phyloP scores from a whole-genome alignment of 2,888 invertebrate genomes.

The Acholoe squamosa region DNA sequence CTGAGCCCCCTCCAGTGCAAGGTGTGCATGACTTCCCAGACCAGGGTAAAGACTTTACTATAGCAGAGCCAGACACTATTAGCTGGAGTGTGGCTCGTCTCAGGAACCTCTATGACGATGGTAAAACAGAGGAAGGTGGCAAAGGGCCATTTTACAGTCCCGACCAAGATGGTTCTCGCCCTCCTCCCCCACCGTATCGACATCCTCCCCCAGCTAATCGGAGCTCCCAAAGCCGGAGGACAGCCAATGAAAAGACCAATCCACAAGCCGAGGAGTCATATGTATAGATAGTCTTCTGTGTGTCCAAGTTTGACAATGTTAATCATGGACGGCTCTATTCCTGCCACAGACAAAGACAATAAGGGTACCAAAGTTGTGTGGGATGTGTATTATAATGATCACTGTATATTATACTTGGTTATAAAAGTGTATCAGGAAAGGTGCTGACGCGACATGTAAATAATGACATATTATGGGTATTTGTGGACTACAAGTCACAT shows the following conservation, averaged over 20 bases:
- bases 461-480: neutral
- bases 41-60: conserved; percentile 54
- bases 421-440: neutral
- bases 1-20: neutral
- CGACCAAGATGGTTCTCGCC: conserved; percentile 24
- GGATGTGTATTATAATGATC: conserved; percentile 15
- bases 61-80: conserved; percentile 28
- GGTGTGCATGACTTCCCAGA: neutral
- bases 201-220: conserved; percentile 51
- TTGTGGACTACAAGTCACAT: conserved; percentile 20
- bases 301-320: neutral
- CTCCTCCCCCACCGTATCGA: conserved; percentile 59
- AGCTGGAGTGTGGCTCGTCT: conserved; percentile 68
- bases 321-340: conserved; percentile 11
- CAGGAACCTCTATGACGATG: conserved; percentile 65
- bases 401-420: neutral
- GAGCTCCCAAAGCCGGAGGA: neutral
- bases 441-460: conserved; percentile 15
- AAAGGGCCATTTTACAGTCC: conserved; percentile 36
- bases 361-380: conserved; percentile 44
- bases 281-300: neutral
- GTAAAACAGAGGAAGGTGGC: neutral
- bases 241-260: conserved; percentile 40
- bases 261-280: conserved; percentile 57
- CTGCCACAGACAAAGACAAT: neutral